A percentile compares a stretch with the other conserved stretches of the same genome.
These are phyloP conservation scores for Ectemnius continuus DNA, from an alignment of 2,888 invertebrate species.

Conservation along the genomic window DNA sequence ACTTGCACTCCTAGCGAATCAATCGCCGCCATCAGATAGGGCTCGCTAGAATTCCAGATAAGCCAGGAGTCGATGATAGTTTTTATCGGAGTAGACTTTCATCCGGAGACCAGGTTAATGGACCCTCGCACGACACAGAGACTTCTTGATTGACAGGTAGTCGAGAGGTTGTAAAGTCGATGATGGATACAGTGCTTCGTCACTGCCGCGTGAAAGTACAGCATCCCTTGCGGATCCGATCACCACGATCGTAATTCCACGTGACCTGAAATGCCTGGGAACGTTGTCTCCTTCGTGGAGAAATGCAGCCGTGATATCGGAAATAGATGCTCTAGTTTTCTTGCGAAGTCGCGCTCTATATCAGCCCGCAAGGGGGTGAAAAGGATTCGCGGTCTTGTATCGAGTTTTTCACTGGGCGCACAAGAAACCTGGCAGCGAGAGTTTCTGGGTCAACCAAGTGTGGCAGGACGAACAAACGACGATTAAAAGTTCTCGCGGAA, in stretches of 20 bases:
- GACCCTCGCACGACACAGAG: too few relatives aligned
- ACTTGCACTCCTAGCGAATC: slow-evolving; percentile 14
- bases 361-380: slow-evolving; percentile 14
- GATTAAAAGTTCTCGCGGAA: not conserved
- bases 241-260: slow-evolving; percentile 12
- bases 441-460: not conserved
- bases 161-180: not conserved
- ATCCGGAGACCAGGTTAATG: too few relatives aligned
- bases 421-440: slow-evolving; percentile 2
- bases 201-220: too few relatives aligned
- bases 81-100: too few relatives aligned
- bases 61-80: too few relatives aligned
- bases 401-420: not conserved
- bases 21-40: not conserved
- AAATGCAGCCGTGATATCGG: slow-evolving; percentile 31
- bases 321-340: slow-evolving; percentile 24
- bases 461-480: not conserved
- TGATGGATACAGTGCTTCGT: not conserved
- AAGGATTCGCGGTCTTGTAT: not conserved
- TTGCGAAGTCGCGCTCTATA: not conserved
- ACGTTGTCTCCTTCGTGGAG: not conserved
- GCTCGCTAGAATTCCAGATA: too few relatives aligned
- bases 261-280: slow-evolving; percentile 7
- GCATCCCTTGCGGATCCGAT: too few relatives aligned
- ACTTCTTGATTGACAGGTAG: too few relatives aligned